phyloP scores from a whole-genome alignment of 2,888 invertebrate genomes.

The Molanna angustata region DNA sequence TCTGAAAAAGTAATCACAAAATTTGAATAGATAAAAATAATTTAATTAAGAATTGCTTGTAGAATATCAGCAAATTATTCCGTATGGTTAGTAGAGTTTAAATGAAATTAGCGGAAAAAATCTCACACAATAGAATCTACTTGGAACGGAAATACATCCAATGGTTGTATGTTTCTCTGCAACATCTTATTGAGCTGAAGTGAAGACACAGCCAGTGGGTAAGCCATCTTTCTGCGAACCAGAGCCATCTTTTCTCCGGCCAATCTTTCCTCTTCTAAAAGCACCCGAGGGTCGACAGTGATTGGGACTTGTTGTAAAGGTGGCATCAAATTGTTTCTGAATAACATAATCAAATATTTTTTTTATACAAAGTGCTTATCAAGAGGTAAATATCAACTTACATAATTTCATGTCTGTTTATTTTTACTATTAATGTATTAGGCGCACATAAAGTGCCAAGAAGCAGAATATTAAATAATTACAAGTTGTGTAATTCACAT shows the following conservation, averaged over 20 bases:
- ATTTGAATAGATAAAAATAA: background rate
- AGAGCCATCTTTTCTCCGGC: conserved; percentile 61
- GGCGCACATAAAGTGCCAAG: too few species aligned
- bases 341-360: conserved; percentile 7
- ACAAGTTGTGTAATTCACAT: too few species aligned
- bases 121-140: conserved; percentile 54
- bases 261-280: conserved; percentile 57
- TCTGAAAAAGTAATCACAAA: conserved; percentile 35
- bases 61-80: background rate
- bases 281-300: conserved; percentile 65
- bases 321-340: conserved; percentile 58
- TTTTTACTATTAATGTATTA: too few species aligned
- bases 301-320: conserved; percentile 62
- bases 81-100: background rate
- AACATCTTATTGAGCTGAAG: conserved; percentile 61
- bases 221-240: conserved; percentile 64
- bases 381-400: too few species aligned
- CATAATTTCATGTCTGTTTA: too few species aligned
- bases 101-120: background rate
- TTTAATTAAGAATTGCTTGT: background rate
- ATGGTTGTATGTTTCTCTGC: conserved; percentile 62
- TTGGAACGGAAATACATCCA: conserved; percentile 63
- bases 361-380: too few species aligned
- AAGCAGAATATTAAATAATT: too few species aligned
- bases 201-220: conserved; percentile 67